These are phyloP conservation scores for Heliangelus exortis DNA, from an alignment of 2,797 vertebrate genomes.

Conservation along the genomic window DNA sequence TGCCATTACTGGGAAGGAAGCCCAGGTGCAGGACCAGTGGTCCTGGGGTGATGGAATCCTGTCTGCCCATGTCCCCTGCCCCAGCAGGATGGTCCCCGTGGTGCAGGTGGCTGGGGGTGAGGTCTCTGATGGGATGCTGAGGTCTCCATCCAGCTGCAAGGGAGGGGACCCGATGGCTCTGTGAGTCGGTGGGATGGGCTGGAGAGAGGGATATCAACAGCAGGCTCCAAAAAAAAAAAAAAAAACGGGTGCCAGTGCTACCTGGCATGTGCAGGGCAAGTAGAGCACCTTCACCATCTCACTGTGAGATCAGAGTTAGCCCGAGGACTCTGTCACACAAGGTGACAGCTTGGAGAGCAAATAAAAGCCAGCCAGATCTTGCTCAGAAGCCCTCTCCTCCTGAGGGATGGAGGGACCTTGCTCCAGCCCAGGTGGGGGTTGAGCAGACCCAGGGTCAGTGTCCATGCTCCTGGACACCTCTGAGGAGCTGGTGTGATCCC, in stretches of 20 bases:
- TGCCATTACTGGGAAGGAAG: not conserved
- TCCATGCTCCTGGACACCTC: not conserved
- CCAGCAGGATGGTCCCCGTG: not conserved
- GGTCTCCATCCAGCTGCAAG: not conserved
- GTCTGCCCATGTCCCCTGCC: not conserved
- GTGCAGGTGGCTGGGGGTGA: not conserved
- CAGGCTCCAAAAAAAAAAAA: not conserved
- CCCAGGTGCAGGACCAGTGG: rapidly evolving
- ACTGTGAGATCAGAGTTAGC: not conserved
- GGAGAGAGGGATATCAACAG: not conserved
- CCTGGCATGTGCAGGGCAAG: not conserved
- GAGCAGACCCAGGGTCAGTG: not conserved
- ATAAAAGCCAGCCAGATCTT: rapidly evolving
- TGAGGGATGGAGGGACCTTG: not conserved
- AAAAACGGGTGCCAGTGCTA: not conserved
- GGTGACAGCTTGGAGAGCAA: not conserved
- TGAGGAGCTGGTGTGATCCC: not conserved
- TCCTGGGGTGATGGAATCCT: not conserved
- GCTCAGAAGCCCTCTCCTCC: not conserved
- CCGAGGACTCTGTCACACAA: rapidly evolving
- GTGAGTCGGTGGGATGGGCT: rapidly evolving
- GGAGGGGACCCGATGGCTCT: not conserved
- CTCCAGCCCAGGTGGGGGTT: rapidly evolving
- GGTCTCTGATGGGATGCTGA: not conserved
- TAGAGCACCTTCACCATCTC: not conserved